Evolutionary conservation across 1,140 invertebrate genomes (phyloP).

Genomic region (Aphis gossypii): DNA sequence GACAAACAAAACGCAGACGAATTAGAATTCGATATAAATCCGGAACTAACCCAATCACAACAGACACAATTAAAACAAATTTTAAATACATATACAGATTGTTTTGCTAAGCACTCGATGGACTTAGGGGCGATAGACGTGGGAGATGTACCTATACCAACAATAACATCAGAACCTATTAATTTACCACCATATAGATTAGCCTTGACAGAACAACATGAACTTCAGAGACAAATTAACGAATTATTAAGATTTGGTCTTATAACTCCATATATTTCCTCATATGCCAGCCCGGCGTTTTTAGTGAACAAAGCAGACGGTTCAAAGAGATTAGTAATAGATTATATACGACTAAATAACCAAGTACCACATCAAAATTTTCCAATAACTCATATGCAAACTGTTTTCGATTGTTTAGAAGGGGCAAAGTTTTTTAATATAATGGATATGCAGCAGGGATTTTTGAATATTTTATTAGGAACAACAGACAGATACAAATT

Average conservation of each 20-base stretch:
- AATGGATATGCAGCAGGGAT: neutral
- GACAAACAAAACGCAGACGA: no score
- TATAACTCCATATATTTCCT: neutral
- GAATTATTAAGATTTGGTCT: neutral
- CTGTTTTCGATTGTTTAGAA: neutral
- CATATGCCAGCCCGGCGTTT: neutral
- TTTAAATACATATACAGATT: neutral
- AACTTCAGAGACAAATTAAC: neutral
- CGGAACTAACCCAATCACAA: no score
- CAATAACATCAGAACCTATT: neutral
- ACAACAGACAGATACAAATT: neutral
- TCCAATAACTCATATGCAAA: neutral
- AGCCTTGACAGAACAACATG: neutral
- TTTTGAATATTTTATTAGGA: neutral
- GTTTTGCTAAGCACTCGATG: neutral
- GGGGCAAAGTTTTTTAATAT: neutral
- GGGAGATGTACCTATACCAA: neutral
- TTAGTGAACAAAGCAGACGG: neutral
- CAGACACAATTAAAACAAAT: no score
- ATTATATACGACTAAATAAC: neutral
- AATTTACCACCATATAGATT: neutral
- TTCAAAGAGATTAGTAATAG: neutral
- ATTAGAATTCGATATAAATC: no score
- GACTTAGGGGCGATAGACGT: neutral
- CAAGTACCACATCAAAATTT: neutral